These are phyloP conservation scores for Mormyrops attenuatus DNA, from an alignment of 2,797 vertebrate genomes.

Conservation along the genomic window DNA sequence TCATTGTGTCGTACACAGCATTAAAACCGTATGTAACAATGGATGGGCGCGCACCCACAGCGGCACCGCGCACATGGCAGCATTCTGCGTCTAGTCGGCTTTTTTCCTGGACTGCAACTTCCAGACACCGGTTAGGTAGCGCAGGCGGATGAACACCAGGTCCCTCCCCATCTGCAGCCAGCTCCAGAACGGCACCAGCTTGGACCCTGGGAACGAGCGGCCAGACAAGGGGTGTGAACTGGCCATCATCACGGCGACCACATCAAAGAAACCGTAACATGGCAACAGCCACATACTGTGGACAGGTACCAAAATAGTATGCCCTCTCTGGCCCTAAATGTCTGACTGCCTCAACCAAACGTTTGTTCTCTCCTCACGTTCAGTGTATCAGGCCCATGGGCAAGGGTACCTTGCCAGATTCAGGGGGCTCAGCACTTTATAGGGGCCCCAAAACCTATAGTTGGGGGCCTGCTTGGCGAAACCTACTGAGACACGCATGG, in stretches of 20 bases:
- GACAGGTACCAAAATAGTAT: not conserved
- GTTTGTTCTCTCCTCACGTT: not conserved
- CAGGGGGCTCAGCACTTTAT: not conserved
- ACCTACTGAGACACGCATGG: not conserved
- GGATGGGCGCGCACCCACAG: not conserved
- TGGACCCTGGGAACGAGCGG: slow-evolving; percentile 70
- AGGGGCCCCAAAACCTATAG: not conserved
- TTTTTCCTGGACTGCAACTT: slow-evolving; percentile 69
- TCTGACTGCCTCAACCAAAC: not conserved
- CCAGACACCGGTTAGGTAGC: slow-evolving; percentile 93
- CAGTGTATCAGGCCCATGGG: not conserved
- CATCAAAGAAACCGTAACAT: slow-evolving; percentile 1
- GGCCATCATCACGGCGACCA: not conserved
- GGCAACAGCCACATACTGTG: not conserved
- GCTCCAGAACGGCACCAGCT: slow-evolving; percentile 95
- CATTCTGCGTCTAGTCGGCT: slow-evolving; percentile 55
- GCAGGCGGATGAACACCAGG: slow-evolving; percentile 86
- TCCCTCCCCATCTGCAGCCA: slow-evolving; percentile 97
- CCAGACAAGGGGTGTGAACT: not conserved
- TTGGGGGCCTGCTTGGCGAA: not conserved
- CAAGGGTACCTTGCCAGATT: not conserved
- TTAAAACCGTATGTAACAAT: not conserved
- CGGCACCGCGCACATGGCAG: not conserved
- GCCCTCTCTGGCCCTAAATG: not conserved
- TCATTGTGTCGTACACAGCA: not conserved